Evolutionary conservation across 2,888 invertebrate species (phyloP).

Genomic region (Selenia dentaria): DNA sequence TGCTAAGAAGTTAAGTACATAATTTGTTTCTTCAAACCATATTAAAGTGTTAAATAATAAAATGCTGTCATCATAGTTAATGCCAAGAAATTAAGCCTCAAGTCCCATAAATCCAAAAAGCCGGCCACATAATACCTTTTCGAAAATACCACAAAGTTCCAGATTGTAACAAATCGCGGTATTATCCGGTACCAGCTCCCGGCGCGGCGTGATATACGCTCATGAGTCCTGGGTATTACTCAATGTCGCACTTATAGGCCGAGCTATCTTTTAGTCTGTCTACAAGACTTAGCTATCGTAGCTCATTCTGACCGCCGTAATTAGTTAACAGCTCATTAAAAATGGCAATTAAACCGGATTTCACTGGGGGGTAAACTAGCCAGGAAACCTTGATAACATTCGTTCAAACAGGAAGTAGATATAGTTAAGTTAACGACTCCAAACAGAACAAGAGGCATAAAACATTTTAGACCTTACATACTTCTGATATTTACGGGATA

Average conservation of each 20-base stretch:
- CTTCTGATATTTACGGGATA: neutral
- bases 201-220: slow-evolving; percentile 35
- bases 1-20: no score
- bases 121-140: no score
- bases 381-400: slow-evolving; percentile 26
- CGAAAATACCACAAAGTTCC: no score
- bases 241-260: slow-evolving; percentile 46
- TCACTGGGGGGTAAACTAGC: slow-evolving; percentile 17
- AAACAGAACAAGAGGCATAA: neutral
- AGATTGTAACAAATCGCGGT: slow-evolving; percentile 28
- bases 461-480: no score
- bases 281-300: slow-evolving; percentile 30
- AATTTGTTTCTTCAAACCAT: no score
- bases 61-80: no score
- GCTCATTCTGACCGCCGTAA: slow-evolving; percentile 35
- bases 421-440: slow-evolving; percentile 5
- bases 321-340: slow-evolving; percentile 39
- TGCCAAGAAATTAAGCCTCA: no score
- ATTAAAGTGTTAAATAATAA: no score
- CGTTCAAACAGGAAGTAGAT: no score
- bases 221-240: slow-evolving; percentile 30
- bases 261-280: slow-evolving; percentile 31
- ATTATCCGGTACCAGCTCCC: slow-evolving; percentile 34
- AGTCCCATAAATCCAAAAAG: no score
- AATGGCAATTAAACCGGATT: slow-evolving; percentile 26